Conservation (phyloP, 2,113 vertebrate species). For the Microtus montanus region DNA sequence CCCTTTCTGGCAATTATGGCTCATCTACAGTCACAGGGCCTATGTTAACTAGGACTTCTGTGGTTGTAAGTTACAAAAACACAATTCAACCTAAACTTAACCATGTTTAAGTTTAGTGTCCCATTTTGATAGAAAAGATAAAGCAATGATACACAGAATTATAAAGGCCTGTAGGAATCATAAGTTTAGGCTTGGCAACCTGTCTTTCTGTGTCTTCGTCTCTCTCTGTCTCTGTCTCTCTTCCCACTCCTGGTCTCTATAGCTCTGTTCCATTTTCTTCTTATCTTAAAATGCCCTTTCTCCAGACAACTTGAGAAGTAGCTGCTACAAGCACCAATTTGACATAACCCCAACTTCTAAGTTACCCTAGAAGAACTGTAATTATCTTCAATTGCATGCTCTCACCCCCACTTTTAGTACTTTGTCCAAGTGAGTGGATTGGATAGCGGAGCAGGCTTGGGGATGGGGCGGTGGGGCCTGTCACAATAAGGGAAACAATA, state of each 20-base stretch:
- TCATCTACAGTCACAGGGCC: neutral
- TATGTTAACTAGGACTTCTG: neutral
- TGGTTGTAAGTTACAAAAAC: conserved; percentile 26
- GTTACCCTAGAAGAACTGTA: neutral
- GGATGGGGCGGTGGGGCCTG: neutral
- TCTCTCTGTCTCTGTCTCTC: neutral
- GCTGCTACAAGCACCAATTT: neutral
- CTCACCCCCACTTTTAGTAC: neutral
- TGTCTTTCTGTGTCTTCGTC: neutral
- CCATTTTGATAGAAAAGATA: neutral
- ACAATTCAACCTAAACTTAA: neutral
- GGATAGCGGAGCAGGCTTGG: neutral
- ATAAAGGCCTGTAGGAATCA: neutral
- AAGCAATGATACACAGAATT: neutral
- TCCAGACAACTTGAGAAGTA: conserved; percentile 24
- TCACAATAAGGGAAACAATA: neutral
- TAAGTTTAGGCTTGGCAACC: neutral
- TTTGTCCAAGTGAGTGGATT: neutral
- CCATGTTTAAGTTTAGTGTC: conserved; percentile 25
- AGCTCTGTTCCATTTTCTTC: conserved; percentile 1
- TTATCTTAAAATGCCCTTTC: conserved; percentile 13
- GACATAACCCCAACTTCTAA: neutral
- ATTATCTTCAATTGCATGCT: neutral
- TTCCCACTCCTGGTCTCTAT: neutral
- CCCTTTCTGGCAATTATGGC: neutral